Base-by-base conservation (phyloP, 1,140 invertebrate species). In the Monomorium pharaonis region DNA sequence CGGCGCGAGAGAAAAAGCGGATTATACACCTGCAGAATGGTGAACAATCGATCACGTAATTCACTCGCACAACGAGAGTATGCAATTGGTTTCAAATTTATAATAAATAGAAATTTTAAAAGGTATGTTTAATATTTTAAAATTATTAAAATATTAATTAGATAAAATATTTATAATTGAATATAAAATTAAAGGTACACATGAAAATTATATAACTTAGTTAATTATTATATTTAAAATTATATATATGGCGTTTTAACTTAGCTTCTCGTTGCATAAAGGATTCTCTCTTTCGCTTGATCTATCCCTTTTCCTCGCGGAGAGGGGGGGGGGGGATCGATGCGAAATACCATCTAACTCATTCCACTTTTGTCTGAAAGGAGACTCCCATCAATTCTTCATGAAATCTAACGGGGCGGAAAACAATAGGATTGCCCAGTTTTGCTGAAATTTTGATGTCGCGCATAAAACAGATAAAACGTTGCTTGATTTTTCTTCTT, bases 391-490 rank as follows among this genome's bases (percentile, higher is more conserved):
- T 86, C 67, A 74, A 58, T 65, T 51, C 58, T 67, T n/a, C 10
- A 42, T 56, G 27, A 47, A 62, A 37, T 86, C 76, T 75, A 86
- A 75, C 85, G 37, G 76, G 4, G 47, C 16, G 74, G 65, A 85
- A 86, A 87, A 86, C 47, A 33, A 47, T 30, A 37, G 10, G 65
- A 86, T 86, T 75, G 54, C 10, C 3, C 24, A 44, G 37, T 76
- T 62, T 60, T 62, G 47, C 54, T 76, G 37, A 76, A 76, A 62
- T 76, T 44, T 62, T 62, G 21, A 44, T 76, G 24, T 44, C 74
- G 21, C n/a, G 74, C 56, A 58, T 60, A 62, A 62, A 62, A n/a
- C 10, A 62, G 27, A 76, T 75, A 60, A 75, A 76, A 27, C 16
- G 18, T 30, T 21, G 14, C 10, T 24, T 10, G 33, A n/a, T 76